Conservation (phyloP, 1,140 invertebrate species). For the Drosophila lowei region DNA sequence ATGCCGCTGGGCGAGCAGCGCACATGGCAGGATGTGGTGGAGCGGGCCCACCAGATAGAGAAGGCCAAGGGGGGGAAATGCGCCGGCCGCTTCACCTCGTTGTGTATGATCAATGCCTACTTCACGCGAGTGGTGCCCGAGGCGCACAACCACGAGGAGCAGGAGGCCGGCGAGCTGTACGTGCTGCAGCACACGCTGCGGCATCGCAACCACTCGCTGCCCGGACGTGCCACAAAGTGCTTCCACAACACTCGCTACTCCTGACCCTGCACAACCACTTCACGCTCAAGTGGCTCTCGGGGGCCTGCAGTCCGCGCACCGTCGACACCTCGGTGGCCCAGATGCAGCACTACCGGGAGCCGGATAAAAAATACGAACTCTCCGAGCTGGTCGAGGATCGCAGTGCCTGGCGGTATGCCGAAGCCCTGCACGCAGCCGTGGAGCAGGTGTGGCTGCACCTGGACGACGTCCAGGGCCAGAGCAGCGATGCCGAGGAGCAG, state of each 20-base stretch:
- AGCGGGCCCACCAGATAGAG: neutral
- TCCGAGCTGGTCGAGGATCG: constrained; percentile 55
- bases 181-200: constrained; percentile 69
- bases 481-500: constrained; percentile 33
- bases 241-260: constrained; percentile 63
- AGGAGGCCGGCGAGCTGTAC: constrained; percentile 53
- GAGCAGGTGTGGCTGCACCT: constrained; percentile 58
- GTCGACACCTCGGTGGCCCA: constrained; percentile 35
- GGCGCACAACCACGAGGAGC: constrained; percentile 53
- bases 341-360: constrained; percentile 72
- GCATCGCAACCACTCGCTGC: constrained; percentile 41
- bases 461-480: constrained; percentile 42
- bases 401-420: constrained; percentile 51
- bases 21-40: constrained; percentile 83
- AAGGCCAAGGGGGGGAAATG: constrained; percentile 14
- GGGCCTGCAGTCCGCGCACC: constrained; percentile 29
- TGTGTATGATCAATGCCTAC: constrained; percentile 63
- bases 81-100: constrained; percentile 19
- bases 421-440: constrained; percentile 40
- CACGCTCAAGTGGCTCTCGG: constrained; percentile 45
- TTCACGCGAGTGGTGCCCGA: constrained; percentile 52
- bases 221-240: constrained; percentile 61
- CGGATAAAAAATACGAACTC: constrained; percentile 33
- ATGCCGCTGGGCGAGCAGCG: constrained; percentile 84
- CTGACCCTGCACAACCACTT: constrained; percentile 71